Base-by-base conservation (phyloP, 2,113 vertebrate genomes). In the Arothron firmamentum region DNA sequence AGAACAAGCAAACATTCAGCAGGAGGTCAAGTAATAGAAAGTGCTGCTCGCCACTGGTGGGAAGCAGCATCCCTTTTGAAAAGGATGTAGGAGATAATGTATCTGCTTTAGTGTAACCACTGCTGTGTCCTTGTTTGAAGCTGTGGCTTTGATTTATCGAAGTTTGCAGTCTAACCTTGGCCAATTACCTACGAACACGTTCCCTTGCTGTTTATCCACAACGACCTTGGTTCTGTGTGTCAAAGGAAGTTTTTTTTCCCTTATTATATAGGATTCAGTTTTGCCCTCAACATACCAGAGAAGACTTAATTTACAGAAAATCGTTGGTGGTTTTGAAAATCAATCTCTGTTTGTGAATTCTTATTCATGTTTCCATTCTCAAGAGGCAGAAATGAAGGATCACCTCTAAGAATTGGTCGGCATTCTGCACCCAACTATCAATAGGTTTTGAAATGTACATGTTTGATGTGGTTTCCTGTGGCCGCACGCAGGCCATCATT, bases 251-350 rank as follows among this genome's bases (percentile, higher is more conserved):
- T 74, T 73, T 74, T 73, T 23, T 72, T 68, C 50, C 67, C 49
- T 74, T 61, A 83, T 82, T 84, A 83, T 86, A 80, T 82, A 63
- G 64, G 79, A 82, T 83, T 77, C 78, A 66, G 74, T 74, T 75
- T 62, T 70, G 78, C 61, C 82, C 81, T 84, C 61, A 65, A 67
- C 58, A 8, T 53, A 59, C 72, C 5, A 41, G 53, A 54, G 62
- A 72, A 55, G 43, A 56, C 48, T 78, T 66, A 59, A 71, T 77
- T 75, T 75, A 59, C 60, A 66, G 65, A 55, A 72, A 75, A 74
- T 75, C 77, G 70, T 53, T 14, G 67, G 75, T 67, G 79, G 77
- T 79, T 12, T 75, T 20, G 51, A 77, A 66, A 76, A 75, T 84
- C 72, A 84, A 69, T 58, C 53, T 17, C 52, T 41, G 58, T 75